A percentile compares a stretch with the other conserved stretches of the same genome.
Conservation (phyloP, 2,797 vertebrate genomes). For the Dermochelys coriacea region DNA sequence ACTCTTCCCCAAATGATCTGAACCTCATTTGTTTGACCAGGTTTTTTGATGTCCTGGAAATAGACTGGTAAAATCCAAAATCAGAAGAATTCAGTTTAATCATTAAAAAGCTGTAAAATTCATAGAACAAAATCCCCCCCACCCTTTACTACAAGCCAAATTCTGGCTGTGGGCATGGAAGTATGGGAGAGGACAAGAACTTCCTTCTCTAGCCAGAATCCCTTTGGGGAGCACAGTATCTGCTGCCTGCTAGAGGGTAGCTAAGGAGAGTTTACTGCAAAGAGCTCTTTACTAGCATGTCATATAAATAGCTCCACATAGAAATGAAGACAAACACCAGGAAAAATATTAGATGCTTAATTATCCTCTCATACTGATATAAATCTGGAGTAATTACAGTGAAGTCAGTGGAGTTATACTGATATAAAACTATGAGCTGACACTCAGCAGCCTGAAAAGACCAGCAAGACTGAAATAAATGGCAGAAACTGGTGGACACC, state of each 20-base stretch:
- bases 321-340: background rate
- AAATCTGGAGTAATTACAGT: background rate
- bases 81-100: background rate
- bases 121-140: fast-evolving
- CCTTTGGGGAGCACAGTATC: background rate
- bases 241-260: background rate
- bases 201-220: background rate
- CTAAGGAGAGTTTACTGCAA: background rate
- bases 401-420: background rate
- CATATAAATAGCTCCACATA: fast-evolving
- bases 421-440: background rate
- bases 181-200: background rate
- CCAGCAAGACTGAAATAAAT: background rate
- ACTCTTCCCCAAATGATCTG: background rate
- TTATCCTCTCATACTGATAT: fast-evolving
- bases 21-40: background rate
- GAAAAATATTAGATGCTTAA: background rate
- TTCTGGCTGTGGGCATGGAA: background rate
- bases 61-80: background rate
- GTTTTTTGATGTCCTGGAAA: background rate
- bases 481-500: background rate
- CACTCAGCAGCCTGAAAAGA: background rate
- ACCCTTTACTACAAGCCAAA: background rate
- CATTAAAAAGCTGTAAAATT: background rate
- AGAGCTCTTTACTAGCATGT: background rate